Evolutionary conservation across 2,797 vertebrate genomes (phyloP), one percentile per base, ranked within the genome.

Genomic region (Lacerta viridis): DNA sequence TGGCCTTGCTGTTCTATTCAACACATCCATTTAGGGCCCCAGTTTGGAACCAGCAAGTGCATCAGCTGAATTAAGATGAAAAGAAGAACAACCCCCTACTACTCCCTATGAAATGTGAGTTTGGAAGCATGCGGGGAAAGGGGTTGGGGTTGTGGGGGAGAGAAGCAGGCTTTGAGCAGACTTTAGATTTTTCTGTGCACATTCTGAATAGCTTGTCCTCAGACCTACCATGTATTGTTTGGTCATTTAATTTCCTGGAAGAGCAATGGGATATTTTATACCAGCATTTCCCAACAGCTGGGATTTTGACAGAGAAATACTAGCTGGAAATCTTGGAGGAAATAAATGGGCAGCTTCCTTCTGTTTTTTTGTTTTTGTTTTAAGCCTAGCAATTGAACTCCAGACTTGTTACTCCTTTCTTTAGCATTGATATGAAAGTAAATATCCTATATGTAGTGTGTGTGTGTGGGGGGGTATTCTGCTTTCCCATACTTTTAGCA

Each of bases 1-100:
- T 82, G 82, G 15, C 4, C 0, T 4, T 50, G 33, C 71, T 91
- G 61, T 86, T 92, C 11, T 83, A 2, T 81, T 86, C 43, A 55
- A 29, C 36, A 55, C 2, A 39, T 36, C 29, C 0, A 5, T 55
- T 94, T 90, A 74, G 89, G 23, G 61, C 6, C 5, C 74, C 0
- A 39, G 77, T 68, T 41, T 46, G n/a, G 36, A 87, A 27, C 80
- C 72, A 68, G 25, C 75, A 80, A 61, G 89, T 83, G 5, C 5
- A 85, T 83, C 46, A 33, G 2, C 46, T 82, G 7, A 27, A 18
- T 80, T 78, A 81, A 64, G 61, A 64, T 46, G 82, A 68, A n/a
- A 11, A 50, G 25, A 25, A 29, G 7, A 23, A 11, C 46, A 71
- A 23, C 6, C 25, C 8, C 23, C 25, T 64, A 23, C 25, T 23